Evolutionary conservation across 2,113 vertebrate species (phyloP).

Genomic region (Seriola aureovittata): DNA sequence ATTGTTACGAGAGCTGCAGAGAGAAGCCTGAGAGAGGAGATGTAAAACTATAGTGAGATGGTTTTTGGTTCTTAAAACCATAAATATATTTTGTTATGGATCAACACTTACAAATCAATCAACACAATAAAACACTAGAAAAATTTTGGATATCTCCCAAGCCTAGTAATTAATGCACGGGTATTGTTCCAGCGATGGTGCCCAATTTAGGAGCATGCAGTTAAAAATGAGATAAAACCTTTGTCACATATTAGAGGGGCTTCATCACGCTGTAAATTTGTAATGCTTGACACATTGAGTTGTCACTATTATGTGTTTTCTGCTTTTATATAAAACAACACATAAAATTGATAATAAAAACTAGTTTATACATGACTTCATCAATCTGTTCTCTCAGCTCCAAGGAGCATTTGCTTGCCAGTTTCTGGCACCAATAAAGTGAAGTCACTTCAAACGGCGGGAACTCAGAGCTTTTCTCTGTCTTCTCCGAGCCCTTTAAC

Average conservation of each 20-base stretch:
- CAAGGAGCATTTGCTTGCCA: conserved; percentile 17
- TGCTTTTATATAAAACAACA: background rate
- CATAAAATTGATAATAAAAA: background rate
- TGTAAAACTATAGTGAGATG: too few relatives aligned
- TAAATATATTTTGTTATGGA: too few relatives aligned
- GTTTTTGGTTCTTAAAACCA: too few relatives aligned
- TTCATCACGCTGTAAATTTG: background rate
- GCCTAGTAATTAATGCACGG: too few relatives aligned
- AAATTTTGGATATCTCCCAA: too few relatives aligned
- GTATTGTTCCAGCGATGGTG: conserved; percentile 25
- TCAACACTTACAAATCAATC: too few relatives aligned
- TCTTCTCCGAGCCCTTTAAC: conserved; percentile 65
- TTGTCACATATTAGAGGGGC: too few relatives aligned
- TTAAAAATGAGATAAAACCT: background rate
- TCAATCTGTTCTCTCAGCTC: conserved; percentile 26
- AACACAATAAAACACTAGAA: too few relatives aligned
- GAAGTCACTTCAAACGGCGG: conserved; percentile 47
- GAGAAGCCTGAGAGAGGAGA: too few relatives aligned
- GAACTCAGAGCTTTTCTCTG: conserved; percentile 49
- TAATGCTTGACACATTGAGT: background rate
- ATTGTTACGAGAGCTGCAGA: too few relatives aligned
- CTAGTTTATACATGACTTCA: conserved; percentile 11
- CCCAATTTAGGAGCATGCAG: conserved; percentile 14
- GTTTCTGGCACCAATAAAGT: conserved; percentile 20
- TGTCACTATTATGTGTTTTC: background rate